Evolutionary conservation across 2,888 invertebrate species (phyloP).

Genomic region (Hypena proboscidalis): DNA sequence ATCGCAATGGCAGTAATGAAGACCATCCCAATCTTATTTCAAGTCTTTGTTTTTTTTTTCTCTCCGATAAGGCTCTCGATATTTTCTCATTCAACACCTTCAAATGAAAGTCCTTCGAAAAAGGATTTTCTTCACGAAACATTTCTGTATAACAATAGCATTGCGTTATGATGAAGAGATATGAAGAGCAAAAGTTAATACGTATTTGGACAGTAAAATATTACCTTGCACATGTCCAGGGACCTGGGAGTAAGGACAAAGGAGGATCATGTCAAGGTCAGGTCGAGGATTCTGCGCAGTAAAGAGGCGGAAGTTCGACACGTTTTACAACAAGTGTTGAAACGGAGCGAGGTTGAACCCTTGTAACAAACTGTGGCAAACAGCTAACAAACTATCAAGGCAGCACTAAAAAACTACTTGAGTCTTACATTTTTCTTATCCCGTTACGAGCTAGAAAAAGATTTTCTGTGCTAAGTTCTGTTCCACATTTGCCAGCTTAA

Average conservation of each 20-base stretch:
- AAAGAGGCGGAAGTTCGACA: conserved; percentile 28
- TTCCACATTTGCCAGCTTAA: conserved; percentile 12
- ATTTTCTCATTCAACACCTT: too few relatives aligned
- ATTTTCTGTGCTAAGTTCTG: conserved; percentile 9
- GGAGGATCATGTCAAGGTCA: conserved; percentile 77
- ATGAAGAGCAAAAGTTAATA: background rate
- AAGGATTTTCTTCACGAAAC: too few relatives aligned
- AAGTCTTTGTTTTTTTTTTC: conserved; percentile 13
- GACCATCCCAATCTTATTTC: conserved; percentile 14
- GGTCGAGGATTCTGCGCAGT: conserved; percentile 82
- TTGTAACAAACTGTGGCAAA: conserved; percentile 21
- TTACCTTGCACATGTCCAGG: conserved; percentile 33
- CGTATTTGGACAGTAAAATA: conserved; percentile 21
- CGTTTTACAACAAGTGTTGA: conserved; percentile 43
- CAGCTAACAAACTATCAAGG: conserved; percentile 10
- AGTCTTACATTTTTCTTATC: conserved; percentile 1
- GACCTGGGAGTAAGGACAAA: conserved; percentile 64
- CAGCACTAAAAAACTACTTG: conserved; percentile 6
- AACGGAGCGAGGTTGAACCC: conserved; percentile 49
- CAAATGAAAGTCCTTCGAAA: too few relatives aligned
- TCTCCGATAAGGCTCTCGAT: background rate
- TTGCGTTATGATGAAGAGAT: background rate
- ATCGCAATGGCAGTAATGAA: too few relatives aligned
- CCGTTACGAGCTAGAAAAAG: conserved; percentile 4
- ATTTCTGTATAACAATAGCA: too few relatives aligned